phyloP scores from a whole-genome alignment of 2,797 vertebrate genomes.

The Catamblyrhynchus diadema region DNA sequence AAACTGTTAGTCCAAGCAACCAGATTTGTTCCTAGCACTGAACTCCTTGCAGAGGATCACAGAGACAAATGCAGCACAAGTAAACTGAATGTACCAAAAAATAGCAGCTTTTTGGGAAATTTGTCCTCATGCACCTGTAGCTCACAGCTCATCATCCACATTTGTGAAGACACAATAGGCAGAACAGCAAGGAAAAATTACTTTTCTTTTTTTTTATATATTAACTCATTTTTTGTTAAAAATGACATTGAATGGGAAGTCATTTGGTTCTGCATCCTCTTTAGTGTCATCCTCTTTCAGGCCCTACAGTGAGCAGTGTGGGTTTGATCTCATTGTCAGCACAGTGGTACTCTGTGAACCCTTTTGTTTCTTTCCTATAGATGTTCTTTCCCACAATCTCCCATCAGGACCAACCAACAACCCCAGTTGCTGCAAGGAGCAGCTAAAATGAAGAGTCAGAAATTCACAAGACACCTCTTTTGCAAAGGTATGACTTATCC shows the following conservation, averaged over 20 bases:
- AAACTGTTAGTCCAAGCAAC: neutral
- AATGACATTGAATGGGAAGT: neutral
- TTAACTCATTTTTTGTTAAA: neutral
- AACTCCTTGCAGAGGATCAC: neutral
- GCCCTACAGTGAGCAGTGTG: neutral
- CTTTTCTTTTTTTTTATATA: neutral
- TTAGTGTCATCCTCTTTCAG: neutral
- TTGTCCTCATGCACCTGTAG: neutral
- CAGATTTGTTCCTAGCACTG: neutral
- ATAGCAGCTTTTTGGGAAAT: neutral
- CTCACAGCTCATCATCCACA: slow-evolving; percentile 20
- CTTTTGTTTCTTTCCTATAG: neutral
- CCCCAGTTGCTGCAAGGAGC: neutral
- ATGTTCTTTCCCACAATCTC: neutral
- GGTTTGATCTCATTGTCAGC: neutral
- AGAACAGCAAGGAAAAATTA: neutral
- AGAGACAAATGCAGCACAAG: neutral
- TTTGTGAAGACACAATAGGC: slow-evolving; percentile 33
- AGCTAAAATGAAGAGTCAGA: neutral
- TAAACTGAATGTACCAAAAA: neutral
- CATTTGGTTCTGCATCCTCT: neutral
- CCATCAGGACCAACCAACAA: neutral
- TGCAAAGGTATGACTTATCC: neutral
- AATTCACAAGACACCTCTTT: neutral
- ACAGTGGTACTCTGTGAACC: neutral